Conservation (phyloP, 2,797 vertebrate species). For the Anniella stebbinsi region DNA sequence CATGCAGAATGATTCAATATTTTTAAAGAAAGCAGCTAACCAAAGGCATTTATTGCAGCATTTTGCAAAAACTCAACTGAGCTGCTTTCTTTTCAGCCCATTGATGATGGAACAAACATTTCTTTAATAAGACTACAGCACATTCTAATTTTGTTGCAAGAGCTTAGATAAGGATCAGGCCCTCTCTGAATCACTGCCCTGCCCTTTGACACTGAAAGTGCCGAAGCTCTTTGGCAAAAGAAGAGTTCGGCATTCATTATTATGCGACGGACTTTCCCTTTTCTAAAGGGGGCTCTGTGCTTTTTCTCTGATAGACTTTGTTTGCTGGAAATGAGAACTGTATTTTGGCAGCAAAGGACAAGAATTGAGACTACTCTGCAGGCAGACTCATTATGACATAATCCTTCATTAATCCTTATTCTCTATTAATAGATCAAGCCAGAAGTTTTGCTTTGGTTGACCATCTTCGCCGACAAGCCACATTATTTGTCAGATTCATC, state of each 20-base stretch:
- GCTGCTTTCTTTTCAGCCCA: conserved; percentile 82
- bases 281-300: conserved; percentile 88
- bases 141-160: conserved; percentile 85
- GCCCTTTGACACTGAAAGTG: conserved; percentile 90
- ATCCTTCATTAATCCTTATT: conserved; percentile 87
- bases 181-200: conserved; percentile 86
- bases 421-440: conserved; percentile 88
- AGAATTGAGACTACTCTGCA: conserved; percentile 80
- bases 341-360: conserved; percentile 88
- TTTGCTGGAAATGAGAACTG: conserved; percentile 91
- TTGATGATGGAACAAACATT: conserved; percentile 89
- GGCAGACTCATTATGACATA: conserved; percentile 89
- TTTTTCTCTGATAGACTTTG: conserved; percentile 91
- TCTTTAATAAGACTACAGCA: conserved; percentile 89
- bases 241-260: conserved; percentile 88
- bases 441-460: conserved; percentile 80
- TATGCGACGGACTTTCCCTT: conserved; percentile 87
- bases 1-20: conserved; percentile 78
- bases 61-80: conserved; percentile 82
- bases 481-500: conserved; percentile 57
- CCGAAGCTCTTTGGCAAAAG: conserved; percentile 84
- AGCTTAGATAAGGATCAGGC: conserved; percentile 90
- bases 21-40: conserved; percentile 81
- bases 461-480: conserved; percentile 74
- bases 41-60: conserved; percentile 78